Base-by-base conservation (phyloP, 64 coral and sea anemone genomes). In the Pocillopora damicornis region DNA sequence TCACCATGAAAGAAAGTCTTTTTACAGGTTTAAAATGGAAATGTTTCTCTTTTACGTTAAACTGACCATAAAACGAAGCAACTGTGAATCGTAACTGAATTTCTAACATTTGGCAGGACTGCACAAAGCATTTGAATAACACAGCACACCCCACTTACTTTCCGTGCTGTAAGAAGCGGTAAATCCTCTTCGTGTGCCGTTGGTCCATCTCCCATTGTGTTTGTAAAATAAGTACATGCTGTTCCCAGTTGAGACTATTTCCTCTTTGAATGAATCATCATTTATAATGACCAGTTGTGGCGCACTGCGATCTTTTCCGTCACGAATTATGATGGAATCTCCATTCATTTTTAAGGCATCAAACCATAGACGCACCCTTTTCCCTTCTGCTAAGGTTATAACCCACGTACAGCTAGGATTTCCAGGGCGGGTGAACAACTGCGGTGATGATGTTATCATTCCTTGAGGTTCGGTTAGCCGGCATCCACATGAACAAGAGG, bases 401-500 rank as follows among this genome's bases (percentile, higher is more conserved):
- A 84, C 74, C 94, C 94, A 96, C 7, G 85, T 81, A 22, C 94
- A 96, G 57, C 25, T 73, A 23, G 83, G 82, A 30, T 34, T 59
- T 15, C 88, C 78, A 5, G 59, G 76, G 22, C 42, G 80, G 1
- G 80, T 26, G 35, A 96, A 96, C 60, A 96, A 88, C n/a, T 96
- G 82, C 20, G 94, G 94, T 13, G 94, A 96, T 60, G 94, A 96
- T 13, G 94, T 90, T 37, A 96, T 90, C 91, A 96, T 96, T 56
- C 91, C 94, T 79, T 96, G 87, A 14, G 82, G 23, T 59, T 92
- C 86, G 2, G 69, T 93, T 59, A 96, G 61, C 10, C 69, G 59
- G 58, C 94, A 96, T 15, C 91, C 94, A 96, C 94, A 96, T 15
- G 91, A 83, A 63, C 94, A 96, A 9, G 81, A 71, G 37, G 57